Evolutionary conservation across 2,888 invertebrate genomes (phyloP), one percentile per base, ranked within the genome.

Genomic region (Drosophila engyochracea): DNA sequence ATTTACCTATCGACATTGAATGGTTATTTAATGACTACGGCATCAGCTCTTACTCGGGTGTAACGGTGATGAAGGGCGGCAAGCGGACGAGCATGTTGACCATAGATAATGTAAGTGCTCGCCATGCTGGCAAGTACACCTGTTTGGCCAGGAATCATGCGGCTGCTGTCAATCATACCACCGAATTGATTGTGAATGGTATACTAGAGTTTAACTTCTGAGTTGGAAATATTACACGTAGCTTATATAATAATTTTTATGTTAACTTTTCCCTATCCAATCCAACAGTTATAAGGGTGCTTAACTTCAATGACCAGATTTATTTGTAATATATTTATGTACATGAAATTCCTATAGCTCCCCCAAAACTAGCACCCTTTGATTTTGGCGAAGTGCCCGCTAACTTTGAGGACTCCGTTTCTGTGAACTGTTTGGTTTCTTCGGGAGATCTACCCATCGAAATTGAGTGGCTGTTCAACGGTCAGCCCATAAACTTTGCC

Each of bases 311-410:
- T 9, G 5, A 19, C 19, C 3, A 28, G n/a, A n/a, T 6, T n/a
- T n/a, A 14, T 22, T 14, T 22, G 3, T 14, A 14, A 61, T 25
- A 54, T n/a, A 19, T 19, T 19, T 37, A 10, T 14, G 16, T 12
- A 22, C 9, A 22, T 35, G n/a, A 12, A 6, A n/a, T 57, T 55
- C 12, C 61, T 4, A 12, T 67, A 97, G 97, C 96, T 94, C 95
- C 96, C 91, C 97, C 97, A 76, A 96, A 96, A 94, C 95, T 96
- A 92, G 95, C 95, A 91, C 96, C 96, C 77, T 97, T 97, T 93
- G 94, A 95, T 83, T 97, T 97, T 92, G 97, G 96, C 85, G 96
- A 96, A 81, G 95, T 95, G 76, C 95, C 96, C 62, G 95, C 96
- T 83, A 96, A 95, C 92, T 95, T 95, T 83, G 96, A 96, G 76